Evolutionary conservation across 2,797 vertebrate species (phyloP), one percentile per base, ranked within the genome.

Genomic region (Hafferia zeledoni): DNA sequence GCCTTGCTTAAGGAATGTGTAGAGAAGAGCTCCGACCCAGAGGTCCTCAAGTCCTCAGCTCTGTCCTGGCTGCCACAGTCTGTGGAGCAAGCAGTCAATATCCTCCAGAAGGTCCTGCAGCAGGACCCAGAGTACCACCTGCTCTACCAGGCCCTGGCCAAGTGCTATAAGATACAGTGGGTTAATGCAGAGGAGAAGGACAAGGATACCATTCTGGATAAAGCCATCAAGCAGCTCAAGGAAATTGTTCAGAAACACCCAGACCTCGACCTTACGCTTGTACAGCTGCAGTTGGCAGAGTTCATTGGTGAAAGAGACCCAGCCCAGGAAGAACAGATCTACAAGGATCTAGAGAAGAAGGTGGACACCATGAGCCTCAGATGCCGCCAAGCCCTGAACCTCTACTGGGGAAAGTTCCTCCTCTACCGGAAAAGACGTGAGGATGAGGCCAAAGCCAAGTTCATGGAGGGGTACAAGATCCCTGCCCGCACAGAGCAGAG

Each of bases 11-110:
- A 63, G 43, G 70, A 81, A 63, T 71, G 47, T 3, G 4, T 1
- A 24, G 9, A 83, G n/a, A 46, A 16, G 3, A 94, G 64, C 79
- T 55, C 47, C 3, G 30, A 91, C 17, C 79, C 84, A 0, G 53
- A 88, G 6, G 37, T 76, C n/a, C 57, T 91, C 64, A 88, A 35
- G 25, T 22, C 5, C 9, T 4, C 69, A 18, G 69, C 11, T 80
- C 10, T 16, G 23, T 33, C 67, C 75, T 67, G 43, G 43, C 20
- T 74, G 13, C 0, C 2, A 28, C 5, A 0, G 9, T 41, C 43
- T 0, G 2, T 10, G 15, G 20, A 41, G 6, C 0, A 0, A 56
- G 52, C 59, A 0, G 0, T 9, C 3, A 8, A 16, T 37, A 50
- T 43, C 35, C 4, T 55, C 12, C 47, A 31, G 43, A 4, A 0